Evolutionary conservation across 2,888 invertebrate genomes (phyloP), one percentile per base, ranked within the genome.

Genomic region (Drosophila recens): DNA sequence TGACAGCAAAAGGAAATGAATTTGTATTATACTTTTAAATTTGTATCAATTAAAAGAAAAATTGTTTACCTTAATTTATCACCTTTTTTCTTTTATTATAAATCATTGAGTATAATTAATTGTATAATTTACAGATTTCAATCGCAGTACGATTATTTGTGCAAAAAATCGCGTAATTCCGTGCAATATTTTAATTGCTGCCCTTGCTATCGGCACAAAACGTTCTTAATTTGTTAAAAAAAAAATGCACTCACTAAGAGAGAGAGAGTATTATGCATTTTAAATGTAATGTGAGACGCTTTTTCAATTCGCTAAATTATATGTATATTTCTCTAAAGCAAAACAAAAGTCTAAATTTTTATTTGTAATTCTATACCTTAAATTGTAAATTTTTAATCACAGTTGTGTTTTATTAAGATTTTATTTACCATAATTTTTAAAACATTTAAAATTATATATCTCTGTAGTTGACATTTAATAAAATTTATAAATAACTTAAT

Each of bases 151-250:
- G 20, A 43, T 30, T 30, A 6, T 30, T 48, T 53, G 40, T 42
- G 30, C 48, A 48, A 40, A 53, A 4, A 17, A 54, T 54, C 30
- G 42, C 54, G 40, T 42, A 76, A 76, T 67, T 49, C 76, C 49
- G 67, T 38, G 71, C 58, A 59, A 61, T 64, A 27, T 42, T 15
- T 20, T 6, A 38, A 54, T 48, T 62, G 53, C 61, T 23, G 30
- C 8, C 34, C 30, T 11, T 38, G 61, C 42, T 48, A 56, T 8
- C 30, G 43, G 56, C 49, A 13, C 11, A 49, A 48, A 15, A 20
- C n/a, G 15, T 23, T 53, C 62, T 48, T 11, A 43, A 56, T 63
- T 42, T 51, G 40, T 30, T 17, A 61, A 64, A n/a, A n/a, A n/a
- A n/a, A 49, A 54, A 27, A 58, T 74, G 58, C 56, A 17, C 51